phyloP scores from a whole-genome alignment of 2,797 vertebrate genomes.

The Brachymystax lenok region DNA sequence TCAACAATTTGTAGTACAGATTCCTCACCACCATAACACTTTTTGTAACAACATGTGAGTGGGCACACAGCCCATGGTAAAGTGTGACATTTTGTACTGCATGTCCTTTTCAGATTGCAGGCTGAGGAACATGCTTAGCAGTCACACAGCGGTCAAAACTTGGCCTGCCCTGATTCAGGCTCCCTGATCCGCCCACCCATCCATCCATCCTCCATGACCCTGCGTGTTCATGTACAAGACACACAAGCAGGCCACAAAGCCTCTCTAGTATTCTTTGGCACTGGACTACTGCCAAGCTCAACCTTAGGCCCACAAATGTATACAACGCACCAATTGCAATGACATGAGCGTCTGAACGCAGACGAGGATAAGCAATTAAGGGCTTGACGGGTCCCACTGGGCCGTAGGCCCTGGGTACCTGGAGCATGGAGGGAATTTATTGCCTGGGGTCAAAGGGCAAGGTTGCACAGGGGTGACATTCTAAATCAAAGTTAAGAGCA shows the following conservation, averaged over 20 bases:
- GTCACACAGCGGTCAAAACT: conserved; percentile 28
- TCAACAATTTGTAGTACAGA: background rate
- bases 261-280: conserved; percentile 57
- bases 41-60: background rate
- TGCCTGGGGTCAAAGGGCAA: conserved; percentile 56
- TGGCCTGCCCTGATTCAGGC: conserved; percentile 11
- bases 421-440: conserved; percentile 60
- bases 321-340: conserved; percentile 50
- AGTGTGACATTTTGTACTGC: no score
- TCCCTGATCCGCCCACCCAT: conserved; percentile 20
- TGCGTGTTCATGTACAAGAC: conserved; percentile 56
- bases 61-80: no score
- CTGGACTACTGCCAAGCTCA: conserved; percentile 40
- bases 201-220: conserved; percentile 38
- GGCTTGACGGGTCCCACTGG: conserved; percentile 37
- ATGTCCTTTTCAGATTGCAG: background rate
- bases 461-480: conserved; percentile 53
- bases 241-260: conserved; percentile 54
- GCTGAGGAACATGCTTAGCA: conserved; percentile 12
- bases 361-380: conserved; percentile 62
- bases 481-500: conserved; percentile 51
- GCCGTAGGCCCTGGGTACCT: conserved; percentile 58
- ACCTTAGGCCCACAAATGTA: conserved; percentile 60
- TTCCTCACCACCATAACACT: background rate
- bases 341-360: conserved; percentile 36